Evolutionary conservation across 1,140 invertebrate genomes (phyloP), one percentile per base, ranked within the genome.

Genomic region (Drosophila burlai): DNA sequence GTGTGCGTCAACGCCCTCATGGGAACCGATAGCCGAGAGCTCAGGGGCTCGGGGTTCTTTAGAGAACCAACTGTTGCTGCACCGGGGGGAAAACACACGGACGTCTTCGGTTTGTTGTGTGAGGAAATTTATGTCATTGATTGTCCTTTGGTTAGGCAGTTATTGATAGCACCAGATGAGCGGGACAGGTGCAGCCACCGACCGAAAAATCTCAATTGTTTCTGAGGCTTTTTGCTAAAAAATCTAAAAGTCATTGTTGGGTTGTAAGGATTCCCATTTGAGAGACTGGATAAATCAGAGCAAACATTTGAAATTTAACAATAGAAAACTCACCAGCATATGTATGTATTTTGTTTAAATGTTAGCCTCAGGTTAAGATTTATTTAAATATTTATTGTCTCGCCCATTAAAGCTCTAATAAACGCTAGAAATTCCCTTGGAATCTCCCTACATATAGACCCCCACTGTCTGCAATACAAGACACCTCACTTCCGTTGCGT

Each of bases 1-100:
- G 63, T 81, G 78, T 90, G 85, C 85, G 85, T 89, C 85, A 89
- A 89, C 85, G 85, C 85, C 85, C 85, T 89, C 85, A 89, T 89
- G 85, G 85, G 85, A 89, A 89, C 85, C 85, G 55, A 83, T 73
- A 67, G 18, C 85, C 85, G 54, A 83, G 68, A 67, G 34, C 50
- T 7, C 31, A 31, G 62, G 42, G 34, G 31, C 15, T 31, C 29
- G 31, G 45, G 36, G 54, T 49, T 50, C 36, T 31, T n/a, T 40
- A 54, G 4, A 26, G 43, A 57, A 66, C 71, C 79, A 81, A 76
- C 72, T 76, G 72, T 76, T 76, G 71, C 60, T 54, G 63, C 36
- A 38, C 34, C 34, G 34, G 34, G 34, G 34, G 34, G 10, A 36
- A 36, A 13, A 26, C 60, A 61, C 55, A 47, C 36, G 46, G 80